Evolutionary conservation across 2,888 invertebrate species (phyloP).

Genomic region (Trichopria drosophilae): DNA sequence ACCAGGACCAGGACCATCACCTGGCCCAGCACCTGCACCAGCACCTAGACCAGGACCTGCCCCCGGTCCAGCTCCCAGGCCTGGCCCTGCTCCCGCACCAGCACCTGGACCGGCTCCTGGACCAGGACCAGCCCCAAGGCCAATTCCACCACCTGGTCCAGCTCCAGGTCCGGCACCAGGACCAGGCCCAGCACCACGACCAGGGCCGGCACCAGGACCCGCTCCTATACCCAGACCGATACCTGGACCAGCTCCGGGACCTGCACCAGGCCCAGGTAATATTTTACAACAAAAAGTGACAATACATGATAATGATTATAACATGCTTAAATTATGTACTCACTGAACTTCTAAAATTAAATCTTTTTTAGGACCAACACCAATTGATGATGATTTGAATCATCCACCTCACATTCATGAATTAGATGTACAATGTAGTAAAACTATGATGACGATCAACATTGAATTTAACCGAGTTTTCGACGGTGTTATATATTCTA

Average conservation of each 20-base stretch:
- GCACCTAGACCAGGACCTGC: conserved; percentile 22
- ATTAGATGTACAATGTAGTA: conserved; percentile 76
- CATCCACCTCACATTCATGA: conserved; percentile 78
- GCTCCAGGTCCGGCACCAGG: conserved; percentile 15
- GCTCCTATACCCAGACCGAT: conserved; percentile 16
- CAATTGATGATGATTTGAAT: conserved; percentile 64
- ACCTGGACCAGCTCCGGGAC: conserved; percentile 9
- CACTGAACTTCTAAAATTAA: conserved; percentile 3
- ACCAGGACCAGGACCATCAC: conserved; percentile 8
- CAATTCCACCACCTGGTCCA: conserved; percentile 18
- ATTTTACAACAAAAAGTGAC: no score
- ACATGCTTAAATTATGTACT: no score
- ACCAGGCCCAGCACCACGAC: conserved; percentile 21
- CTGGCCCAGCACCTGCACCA: conserved; percentile 14
- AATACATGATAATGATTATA: no score
- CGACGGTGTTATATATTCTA: conserved; percentile 79
- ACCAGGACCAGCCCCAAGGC: conserved; percentile 17
- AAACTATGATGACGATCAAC: conserved; percentile 81
- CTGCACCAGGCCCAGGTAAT: conserved; percentile 8
- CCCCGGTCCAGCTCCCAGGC: conserved; percentile 14
- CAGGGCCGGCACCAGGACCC: conserved; percentile 21
- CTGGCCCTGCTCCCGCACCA: conserved; percentile 23
- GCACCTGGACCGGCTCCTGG: conserved; percentile 33
- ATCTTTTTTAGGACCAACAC: conserved; percentile 10
- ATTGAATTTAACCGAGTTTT: conserved; percentile 77